A percentile compares a stretch with the other conserved stretches of the same genome.
Evolutionary conservation across 2,113 vertebrate genomes (phyloP).

Genomic region (Glaucidium brasilianum): DNA sequence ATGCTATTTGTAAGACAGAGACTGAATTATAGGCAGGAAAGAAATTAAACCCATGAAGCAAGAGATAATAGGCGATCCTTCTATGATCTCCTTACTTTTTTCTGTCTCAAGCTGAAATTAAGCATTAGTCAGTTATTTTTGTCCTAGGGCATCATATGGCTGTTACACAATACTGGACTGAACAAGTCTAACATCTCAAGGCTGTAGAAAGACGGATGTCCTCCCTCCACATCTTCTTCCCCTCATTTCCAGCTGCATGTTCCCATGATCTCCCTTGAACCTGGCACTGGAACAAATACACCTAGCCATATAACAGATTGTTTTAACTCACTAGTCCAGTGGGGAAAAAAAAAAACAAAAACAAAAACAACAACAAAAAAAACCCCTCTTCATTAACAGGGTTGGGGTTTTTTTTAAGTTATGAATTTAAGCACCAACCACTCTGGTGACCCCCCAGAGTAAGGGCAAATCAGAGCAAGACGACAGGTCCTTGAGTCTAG

Average conservation of each 20-base stretch:
- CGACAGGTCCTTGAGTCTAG: background rate
- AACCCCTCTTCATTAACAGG: background rate
- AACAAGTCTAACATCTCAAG: background rate
- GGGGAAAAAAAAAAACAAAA: background rate
- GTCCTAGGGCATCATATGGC: background rate
- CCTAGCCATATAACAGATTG: background rate
- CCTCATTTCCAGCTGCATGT: background rate
- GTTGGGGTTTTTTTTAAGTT: background rate
- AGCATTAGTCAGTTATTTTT: constrained; percentile 19
- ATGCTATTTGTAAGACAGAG: background rate
- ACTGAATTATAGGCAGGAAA: background rate
- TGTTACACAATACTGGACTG: background rate
- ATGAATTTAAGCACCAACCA: background rate
- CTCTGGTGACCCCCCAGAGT: background rate
- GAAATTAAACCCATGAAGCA: background rate
- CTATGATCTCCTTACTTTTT: background rate
- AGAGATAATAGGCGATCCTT: background rate
- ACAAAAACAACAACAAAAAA: background rate
- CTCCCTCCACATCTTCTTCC: background rate
- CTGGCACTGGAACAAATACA: background rate
- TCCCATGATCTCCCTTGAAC: background rate
- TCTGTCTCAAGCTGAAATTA: background rate
- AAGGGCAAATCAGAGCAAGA: background rate
- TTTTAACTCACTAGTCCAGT: background rate
- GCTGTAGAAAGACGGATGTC: background rate